Percentiles rank a stretch among this genome's conserved stretches.
Conservation (phyloP, 35 echinoderm and acorn worm genomes). For the Stichopus chloronotus region DNA sequence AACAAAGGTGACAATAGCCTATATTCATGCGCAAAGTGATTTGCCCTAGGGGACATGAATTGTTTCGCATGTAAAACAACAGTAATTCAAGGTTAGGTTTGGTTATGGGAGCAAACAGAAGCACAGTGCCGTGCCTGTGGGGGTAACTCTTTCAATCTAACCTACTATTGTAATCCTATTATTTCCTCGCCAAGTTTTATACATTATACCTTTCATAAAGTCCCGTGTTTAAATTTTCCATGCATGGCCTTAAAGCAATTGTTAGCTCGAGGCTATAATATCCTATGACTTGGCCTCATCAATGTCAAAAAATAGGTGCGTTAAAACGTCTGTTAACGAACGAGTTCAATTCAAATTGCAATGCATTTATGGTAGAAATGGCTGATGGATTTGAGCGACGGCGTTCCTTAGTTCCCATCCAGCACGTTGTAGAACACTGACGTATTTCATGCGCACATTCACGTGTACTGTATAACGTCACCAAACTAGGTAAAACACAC, state of each 20-base stretch:
- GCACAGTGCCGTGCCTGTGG: conserved; percentile 62
- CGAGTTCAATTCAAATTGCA: not conserved
- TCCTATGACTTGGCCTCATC: conserved; percentile 35
- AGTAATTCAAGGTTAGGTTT: conserved; percentile 63
- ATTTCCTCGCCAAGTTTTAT: conserved; percentile 28
- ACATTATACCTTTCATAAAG: conserved; percentile 54
- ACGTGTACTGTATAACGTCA: no score
- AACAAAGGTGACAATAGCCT: conserved; percentile 50
- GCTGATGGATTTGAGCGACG: not conserved
- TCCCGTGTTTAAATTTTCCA: conserved; percentile 43
- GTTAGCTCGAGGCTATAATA: conserved; percentile 22
- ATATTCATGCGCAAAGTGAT: conserved; percentile 59
- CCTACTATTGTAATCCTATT: conserved; percentile 63
- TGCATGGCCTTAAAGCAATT: conserved; percentile 37
- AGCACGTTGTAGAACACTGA: no score
- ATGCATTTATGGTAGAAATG: not conserved
- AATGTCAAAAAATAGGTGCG: conserved; percentile 45
- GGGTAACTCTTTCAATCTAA: conserved; percentile 42
- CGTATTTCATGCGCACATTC: no score
- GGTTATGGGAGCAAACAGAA: conserved; percentile 59
- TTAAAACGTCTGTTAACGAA: not conserved
- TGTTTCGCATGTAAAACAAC: conserved; percentile 59
- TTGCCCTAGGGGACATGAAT: conserved; percentile 57
- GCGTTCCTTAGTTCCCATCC: not conserved
- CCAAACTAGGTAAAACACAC: no score